A percentile compares a stretch with the other conserved stretches of the same genome.
Conservation (phyloP, 2,888 invertebrate species). For the Gymnocheta viridis region DNA sequence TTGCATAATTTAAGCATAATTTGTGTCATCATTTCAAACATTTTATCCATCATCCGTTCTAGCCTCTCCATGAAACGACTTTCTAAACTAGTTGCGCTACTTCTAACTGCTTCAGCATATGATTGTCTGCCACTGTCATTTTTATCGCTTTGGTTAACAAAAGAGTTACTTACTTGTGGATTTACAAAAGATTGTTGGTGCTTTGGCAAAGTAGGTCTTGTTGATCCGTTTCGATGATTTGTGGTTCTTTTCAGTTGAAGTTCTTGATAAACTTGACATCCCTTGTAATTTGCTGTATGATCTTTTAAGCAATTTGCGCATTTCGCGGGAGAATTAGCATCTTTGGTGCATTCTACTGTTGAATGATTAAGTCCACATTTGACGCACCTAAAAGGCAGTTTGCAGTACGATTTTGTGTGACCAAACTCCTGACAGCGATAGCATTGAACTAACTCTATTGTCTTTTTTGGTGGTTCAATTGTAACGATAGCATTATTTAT, state of each 20-base stretch:
- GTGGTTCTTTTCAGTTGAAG: background rate
- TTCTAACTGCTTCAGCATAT: background rate
- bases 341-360: background rate
- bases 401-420: slow-evolving; percentile 16
- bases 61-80: background rate
- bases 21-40: slow-evolving; percentile 7
- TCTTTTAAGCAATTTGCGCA: slow-evolving; percentile 4
- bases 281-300: no score
- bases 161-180: background rate
- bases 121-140: background rate
- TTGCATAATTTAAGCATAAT: background rate
- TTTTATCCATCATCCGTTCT: background rate
- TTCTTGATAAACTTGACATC: slow-evolving; percentile 1
- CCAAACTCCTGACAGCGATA: slow-evolving; percentile 10
- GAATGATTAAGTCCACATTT: slow-evolving; percentile 1
- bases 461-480: no score
- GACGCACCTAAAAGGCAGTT: background rate
- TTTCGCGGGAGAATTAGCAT: background rate
- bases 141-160: background rate
- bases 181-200: background rate
- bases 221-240: background rate
- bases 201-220: background rate
- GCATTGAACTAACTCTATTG: slow-evolving; percentile 4
- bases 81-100: background rate
- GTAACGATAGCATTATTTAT: background rate